These are phyloP conservation scores for Steinernema khuongi DNA, from an alignment of 1,140 invertebrate genomes.

Conservation along the genomic window DNA sequence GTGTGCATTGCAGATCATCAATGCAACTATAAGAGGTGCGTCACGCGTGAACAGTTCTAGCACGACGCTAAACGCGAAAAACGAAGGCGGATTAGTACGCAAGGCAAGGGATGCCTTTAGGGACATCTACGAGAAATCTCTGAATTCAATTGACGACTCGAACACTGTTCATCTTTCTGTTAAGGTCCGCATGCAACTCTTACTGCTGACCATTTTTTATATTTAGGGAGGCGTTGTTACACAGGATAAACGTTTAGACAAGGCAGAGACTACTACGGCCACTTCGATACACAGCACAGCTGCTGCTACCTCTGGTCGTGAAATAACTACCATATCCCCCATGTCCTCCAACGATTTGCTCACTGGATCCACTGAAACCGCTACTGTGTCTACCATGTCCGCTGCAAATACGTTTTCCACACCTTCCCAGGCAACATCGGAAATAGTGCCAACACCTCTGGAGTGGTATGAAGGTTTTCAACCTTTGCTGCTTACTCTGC, in stretches of 20 bases:
- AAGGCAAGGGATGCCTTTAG: neutral
- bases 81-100: neutral
- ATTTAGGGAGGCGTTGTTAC: no score
- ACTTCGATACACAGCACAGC: no score
- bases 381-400: no score
- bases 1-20: constrained; percentile 21
- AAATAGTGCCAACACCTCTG: constrained; percentile 38
- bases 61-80: constrained; percentile 16
- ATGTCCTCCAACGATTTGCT: no score
- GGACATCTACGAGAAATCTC: neutral
- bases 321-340: no score
- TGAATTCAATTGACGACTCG: neutral
- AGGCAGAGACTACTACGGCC: no score
- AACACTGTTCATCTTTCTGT: neutral
- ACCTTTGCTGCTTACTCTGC: constrained; percentile 50
- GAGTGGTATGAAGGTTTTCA: constrained; percentile 55
- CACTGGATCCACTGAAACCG: no score
- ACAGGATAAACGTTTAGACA: no score
- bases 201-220: no score
- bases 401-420: no score
- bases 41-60: neutral
- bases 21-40: constrained; percentile 23
- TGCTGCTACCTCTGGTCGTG: no score
- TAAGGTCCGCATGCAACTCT: neutral
- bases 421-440: no score